Evolutionary conservation across 2,797 vertebrate genomes (phyloP), one percentile per base, ranked within the genome.

Genomic region (Xiphorhynchus erythropygius): DNA sequence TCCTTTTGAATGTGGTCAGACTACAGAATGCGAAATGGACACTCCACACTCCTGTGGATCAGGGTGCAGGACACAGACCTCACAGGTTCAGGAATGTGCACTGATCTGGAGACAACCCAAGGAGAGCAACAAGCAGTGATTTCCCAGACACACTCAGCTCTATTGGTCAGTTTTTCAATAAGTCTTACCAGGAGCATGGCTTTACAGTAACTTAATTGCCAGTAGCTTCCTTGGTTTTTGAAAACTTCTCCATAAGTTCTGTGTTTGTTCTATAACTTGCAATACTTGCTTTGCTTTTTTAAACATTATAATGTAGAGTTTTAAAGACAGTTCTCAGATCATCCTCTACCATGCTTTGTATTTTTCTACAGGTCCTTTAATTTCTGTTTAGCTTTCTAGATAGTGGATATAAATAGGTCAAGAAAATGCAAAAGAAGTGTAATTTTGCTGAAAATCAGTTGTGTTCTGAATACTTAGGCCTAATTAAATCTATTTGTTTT

Each of bases 41-140:
- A 80, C 17, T 15, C 3, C 5, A 10, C 3, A 3, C 18, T 11
- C 6, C 7, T 41, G 7, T 2, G 1, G 5, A 5, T 28, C 4
- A 5, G 21, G 5, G 19, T 32, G 30, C 5, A 57, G 30, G 21
- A 25, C 18, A 50, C 1, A n/a, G 59, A 69, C 5, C 5, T 44
- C 41, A 17, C 0, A 0, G 4, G 12, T 5, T 52, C 44, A 64
- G 50, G 41, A 84, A 57, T 11, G 5, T 32, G 28, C 21, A 23
- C 11, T 42, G 35, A 39, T 17, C 10, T 35, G 47, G 9, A 88
- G 24, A 52, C n/a, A 86, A 37, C 12, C 8, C 19, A 35, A 44
- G 5, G 4, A 46, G 2, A 83, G 21, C 7, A 69, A 77, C 13
- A 33, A 33, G 25, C 23, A 69, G 50, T 1, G 6, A 42, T 55